Evolutionary conservation across 2,113 vertebrate species (phyloP), one percentile per base, ranked within the genome.

Genomic region (Tetrax tetrax): DNA sequence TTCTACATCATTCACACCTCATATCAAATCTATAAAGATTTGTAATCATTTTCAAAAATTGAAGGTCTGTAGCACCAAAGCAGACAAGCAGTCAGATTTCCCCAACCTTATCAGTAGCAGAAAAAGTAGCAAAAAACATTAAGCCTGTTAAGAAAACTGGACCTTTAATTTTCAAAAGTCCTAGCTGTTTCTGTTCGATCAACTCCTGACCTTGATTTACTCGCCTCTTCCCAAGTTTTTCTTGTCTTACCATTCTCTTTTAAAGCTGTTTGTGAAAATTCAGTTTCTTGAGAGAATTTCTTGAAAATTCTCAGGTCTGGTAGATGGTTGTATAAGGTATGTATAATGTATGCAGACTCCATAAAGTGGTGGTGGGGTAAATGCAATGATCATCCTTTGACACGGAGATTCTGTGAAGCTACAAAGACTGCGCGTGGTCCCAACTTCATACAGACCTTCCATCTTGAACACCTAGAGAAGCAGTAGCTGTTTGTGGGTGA

Each of bases 271-370:
- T 13, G 31, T 2, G 6, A 78, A 81, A 83, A 80, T 70, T 5
- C 7, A 38, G 7, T 77, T 89, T 69, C 31, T 19, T 61, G 33
- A 87, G 56, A 60, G 48, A 74, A 41, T 41, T 41, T 41, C 41
- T 41, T 41, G 41, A 41, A 41, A 12, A 41, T 68, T 89, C 29
- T 65, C 20, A 11, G 45, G 21, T 38, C 51, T 84, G 18, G 27
- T 33, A 70, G 50, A 15, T 47, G 33, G 24, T 70, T 0, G 0
- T 24, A 3, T 18, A 43, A 33, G 21, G 10, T 20, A 7, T 21
- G 27, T 74, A 22, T 22, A n/a, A n/a, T 84, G 19, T 51, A n/a
- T n/a, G 28, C 31, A 37, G 38, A 16, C 24, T 75, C 28, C 6
- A 1, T 57, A 1, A 78, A 59, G 28, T 33, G 12, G 8, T 59